These are phyloP conservation scores for Nomada lathburiana DNA, from an alignment of 2,888 invertebrate genomes.

Conservation along the genomic window DNA sequence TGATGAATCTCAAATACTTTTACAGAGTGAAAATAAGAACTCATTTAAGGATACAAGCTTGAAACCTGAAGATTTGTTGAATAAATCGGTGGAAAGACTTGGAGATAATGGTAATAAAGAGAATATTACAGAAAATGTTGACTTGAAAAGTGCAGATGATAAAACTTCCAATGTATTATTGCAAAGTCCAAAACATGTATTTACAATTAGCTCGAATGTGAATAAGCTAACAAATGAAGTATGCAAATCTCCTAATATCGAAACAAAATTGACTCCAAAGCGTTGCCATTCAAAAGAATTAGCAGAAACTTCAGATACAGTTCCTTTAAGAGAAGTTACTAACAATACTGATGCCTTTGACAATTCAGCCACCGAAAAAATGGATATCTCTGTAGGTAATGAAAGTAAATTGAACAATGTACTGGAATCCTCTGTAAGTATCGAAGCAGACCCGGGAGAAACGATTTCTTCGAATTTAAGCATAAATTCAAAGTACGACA, in stretches of 20 bases:
- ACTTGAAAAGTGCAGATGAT: slow-evolving; percentile 16
- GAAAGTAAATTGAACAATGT: slow-evolving; percentile 17
- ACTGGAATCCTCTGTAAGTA: neutral
- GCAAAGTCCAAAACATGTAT: slow-evolving; percentile 19
- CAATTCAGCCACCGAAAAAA: neutral
- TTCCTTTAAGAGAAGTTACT: neutral
- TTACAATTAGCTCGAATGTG: neutral
- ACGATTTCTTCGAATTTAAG: neutral
- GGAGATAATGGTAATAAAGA: slow-evolving; percentile 56
- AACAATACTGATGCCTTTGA: neutral
- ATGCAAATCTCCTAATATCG: slow-evolving; percentile 9
- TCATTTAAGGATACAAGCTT: neutral
- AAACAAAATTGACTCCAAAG: slow-evolving; percentile 5
- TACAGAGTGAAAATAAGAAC: neutral
- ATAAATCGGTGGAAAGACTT: slow-evolving; percentile 27
- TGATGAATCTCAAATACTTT: neutral
- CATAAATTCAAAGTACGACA: slow-evolving; percentile 11
- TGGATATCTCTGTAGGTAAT: neutral
- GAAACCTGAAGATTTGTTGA: slow-evolving; percentile 4
- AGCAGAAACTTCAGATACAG: slow-evolving; percentile 13
- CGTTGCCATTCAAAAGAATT: slow-evolving; percentile 29
- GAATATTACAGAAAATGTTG: slow-evolving; percentile 45
- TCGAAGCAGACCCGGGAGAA: slow-evolving; percentile 16
- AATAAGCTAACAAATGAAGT: slow-evolving; percentile 32
- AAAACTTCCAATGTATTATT: slow-evolving; percentile 5